Evolutionary conservation across 2,888 invertebrate genomes (phyloP).

Genomic region (Pristionchus exspectatus): DNA sequence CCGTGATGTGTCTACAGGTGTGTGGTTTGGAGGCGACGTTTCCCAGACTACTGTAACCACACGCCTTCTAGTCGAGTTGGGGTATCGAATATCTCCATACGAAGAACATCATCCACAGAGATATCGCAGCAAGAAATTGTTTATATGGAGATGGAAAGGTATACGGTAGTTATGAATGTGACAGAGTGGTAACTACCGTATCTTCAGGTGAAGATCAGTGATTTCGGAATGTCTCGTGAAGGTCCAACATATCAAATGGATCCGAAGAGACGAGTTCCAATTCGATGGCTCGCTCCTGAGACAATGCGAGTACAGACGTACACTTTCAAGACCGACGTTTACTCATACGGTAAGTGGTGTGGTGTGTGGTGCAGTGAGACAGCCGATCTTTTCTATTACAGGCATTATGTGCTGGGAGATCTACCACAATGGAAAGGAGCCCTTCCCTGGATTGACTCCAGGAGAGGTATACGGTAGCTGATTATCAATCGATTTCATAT

Average conservation of each 20-base stretch:
- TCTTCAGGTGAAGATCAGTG: conserved; percentile 59
- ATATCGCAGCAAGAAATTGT: conserved; percentile 54
- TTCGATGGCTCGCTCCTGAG: conserved; percentile 52
- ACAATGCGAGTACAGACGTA: conserved; percentile 18
- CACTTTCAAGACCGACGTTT: conserved; percentile 38
- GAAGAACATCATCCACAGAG: conserved; percentile 53
- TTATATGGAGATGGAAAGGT: conserved; percentile 56
- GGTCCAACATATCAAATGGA: conserved; percentile 60
- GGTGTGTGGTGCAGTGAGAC: not conserved
- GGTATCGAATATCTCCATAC: conserved; percentile 59
- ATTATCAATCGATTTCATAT: not conserved
- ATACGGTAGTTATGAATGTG: conserved; percentile 24
- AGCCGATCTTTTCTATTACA: not conserved
- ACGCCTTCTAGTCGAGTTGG: conserved; percentile 42
- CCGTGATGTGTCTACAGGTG: conserved; percentile 64
- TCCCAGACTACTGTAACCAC: conserved; percentile 9
- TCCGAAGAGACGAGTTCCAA: conserved; percentile 57
- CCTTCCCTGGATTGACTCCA: conserved; percentile 34
- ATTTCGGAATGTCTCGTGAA: conserved; percentile 61
- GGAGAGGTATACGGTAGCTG: conserved; percentile 31
- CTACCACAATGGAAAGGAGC: conserved; percentile 53
- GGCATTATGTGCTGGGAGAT: conserved; percentile 51
- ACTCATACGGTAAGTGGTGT: not conserved
- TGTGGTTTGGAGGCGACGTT: not conserved
- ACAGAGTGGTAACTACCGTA: not conserved